Conservation (phyloP, 2,888 invertebrate genomes). For the Ectemnius cavifrons region DNA sequence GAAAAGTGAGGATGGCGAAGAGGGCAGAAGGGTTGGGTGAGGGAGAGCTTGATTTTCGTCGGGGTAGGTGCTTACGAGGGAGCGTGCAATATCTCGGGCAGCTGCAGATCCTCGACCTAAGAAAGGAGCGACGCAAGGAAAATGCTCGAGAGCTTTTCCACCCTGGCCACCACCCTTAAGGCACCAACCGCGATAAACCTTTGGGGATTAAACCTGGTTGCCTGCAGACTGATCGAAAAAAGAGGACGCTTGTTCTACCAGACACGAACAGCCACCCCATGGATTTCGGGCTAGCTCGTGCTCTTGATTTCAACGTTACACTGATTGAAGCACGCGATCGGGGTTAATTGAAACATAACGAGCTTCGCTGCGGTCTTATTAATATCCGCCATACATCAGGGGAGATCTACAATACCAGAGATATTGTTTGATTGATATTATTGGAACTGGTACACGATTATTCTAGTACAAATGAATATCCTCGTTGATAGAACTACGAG, state of each 20-base stretch:
- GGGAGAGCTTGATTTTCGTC: constrained; percentile 15
- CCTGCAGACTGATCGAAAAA: background rate
- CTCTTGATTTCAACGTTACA: too few species aligned
- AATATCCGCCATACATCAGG: too few species aligned
- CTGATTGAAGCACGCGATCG: too few species aligned
- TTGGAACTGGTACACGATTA: too few species aligned
- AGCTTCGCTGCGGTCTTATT: too few species aligned
- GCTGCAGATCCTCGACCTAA: constrained; percentile 6
- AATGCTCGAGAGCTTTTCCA: constrained; percentile 10
- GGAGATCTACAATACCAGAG: too few species aligned
- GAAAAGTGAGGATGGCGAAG: background rate
- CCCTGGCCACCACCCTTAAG: constrained; percentile 1
- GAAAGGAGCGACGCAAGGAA: constrained; percentile 15
- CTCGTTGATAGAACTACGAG: too few species aligned
- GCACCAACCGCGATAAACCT: constrained; percentile 28
- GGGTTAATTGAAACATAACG: too few species aligned
- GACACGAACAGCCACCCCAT: too few species aligned
- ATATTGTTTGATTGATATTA: too few species aligned
- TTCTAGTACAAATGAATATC: too few species aligned
- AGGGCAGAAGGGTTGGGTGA: background rate
- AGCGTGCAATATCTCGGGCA: constrained; percentile 27
- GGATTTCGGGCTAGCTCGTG: too few species aligned
- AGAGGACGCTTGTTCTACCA: background rate
- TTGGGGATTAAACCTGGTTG: constrained; percentile 18
- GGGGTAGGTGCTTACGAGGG: constrained; percentile 14